A percentile compares a stretch with the other conserved stretches of the same genome.
These are phyloP conservation scores for Porites cylindrica DNA, from an alignment of 92 coral and sea anemone genomes.

Conservation along the genomic window DNA sequence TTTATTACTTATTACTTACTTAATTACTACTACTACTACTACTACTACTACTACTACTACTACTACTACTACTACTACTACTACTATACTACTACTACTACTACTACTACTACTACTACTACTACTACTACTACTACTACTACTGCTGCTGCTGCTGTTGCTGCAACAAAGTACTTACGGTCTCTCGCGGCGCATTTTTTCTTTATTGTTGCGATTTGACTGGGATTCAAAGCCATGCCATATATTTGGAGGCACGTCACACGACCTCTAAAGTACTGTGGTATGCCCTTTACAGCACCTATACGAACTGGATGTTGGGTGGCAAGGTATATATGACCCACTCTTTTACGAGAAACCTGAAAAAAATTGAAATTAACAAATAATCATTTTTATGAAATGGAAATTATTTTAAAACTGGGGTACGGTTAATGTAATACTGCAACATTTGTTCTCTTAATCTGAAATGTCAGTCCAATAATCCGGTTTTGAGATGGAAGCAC, in stretches of 20 bases:
- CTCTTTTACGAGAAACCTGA: slow-evolving; percentile 44
- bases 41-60: too few relatives aligned
- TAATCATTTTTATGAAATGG: background rate
- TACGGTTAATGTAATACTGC: too few relatives aligned
- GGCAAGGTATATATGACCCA: slow-evolving; percentile 66
- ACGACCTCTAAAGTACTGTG: slow-evolving; percentile 65
- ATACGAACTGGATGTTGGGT: slow-evolving; percentile 75
- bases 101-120: slow-evolving; percentile 1
- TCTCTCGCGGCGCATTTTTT: slow-evolving; percentile 65
- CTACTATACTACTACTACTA: background rate
- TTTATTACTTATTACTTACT: too few relatives aligned
- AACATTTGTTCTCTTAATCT: too few relatives aligned
- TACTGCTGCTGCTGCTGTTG: background rate
- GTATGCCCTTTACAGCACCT: slow-evolving; percentile 47
- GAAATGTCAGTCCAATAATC: background rate
- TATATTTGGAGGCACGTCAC: slow-evolving; percentile 83
- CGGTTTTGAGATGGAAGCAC: background rate
- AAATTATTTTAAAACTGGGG: too few relatives aligned
- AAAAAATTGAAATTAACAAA: background rate
- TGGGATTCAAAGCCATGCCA: slow-evolving; percentile 55
- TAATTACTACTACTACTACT: too few relatives aligned
- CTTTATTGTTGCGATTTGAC: slow-evolving; percentile 54
- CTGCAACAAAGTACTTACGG: slow-evolving; percentile 52
- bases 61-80: too few relatives aligned
- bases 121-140: too few relatives aligned